These are phyloP conservation scores for Caenorhabditis brenneri DNA, from an alignment of 1,140 invertebrate species.

Conservation along the genomic window DNA sequence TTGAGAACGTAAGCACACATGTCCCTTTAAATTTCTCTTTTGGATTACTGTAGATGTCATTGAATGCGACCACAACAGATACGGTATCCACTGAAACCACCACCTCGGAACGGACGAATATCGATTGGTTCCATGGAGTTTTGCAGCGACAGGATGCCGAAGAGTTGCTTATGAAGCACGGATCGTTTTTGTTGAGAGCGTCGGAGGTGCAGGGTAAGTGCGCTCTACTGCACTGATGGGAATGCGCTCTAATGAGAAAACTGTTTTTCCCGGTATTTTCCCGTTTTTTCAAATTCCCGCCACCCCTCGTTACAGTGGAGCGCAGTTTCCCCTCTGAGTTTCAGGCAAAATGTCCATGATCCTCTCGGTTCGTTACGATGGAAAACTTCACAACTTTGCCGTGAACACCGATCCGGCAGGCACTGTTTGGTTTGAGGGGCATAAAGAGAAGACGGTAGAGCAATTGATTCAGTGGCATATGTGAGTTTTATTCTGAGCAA, in stretches of 20 bases:
- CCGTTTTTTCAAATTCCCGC: too few relatives aligned
- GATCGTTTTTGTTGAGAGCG: not conserved
- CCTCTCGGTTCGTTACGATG: conserved; percentile 51
- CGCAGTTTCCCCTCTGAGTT: too few relatives aligned
- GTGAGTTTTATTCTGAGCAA: too few relatives aligned
- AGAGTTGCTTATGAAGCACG: not conserved
- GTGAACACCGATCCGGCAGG: conserved; percentile 41
- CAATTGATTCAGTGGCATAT: conserved; percentile 52
- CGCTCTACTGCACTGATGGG: not conserved
- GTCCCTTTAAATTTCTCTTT: too few relatives aligned
- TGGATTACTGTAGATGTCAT: too few relatives aligned
- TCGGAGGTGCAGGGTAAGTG: not conserved
- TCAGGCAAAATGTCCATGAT: conserved; percentile 52
- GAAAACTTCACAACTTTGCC: conserved; percentile 50
- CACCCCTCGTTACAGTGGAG: too few relatives aligned
- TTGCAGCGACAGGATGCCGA: conserved; percentile 18
- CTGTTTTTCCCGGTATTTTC: too few relatives aligned
- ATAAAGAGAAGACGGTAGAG: conserved; percentile 50
- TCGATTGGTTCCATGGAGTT: conserved; percentile 3
- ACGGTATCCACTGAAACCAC: not conserved
- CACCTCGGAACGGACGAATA: not conserved
- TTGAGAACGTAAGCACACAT: too few relatives aligned
- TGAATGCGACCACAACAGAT: too few relatives aligned
- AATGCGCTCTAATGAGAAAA: not conserved
- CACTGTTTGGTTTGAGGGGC: conserved; percentile 52